These are phyloP conservation scores for Leucoraja ocellata DNA, from an alignment of 2,797 vertebrate species.

Conservation along the genomic window DNA sequence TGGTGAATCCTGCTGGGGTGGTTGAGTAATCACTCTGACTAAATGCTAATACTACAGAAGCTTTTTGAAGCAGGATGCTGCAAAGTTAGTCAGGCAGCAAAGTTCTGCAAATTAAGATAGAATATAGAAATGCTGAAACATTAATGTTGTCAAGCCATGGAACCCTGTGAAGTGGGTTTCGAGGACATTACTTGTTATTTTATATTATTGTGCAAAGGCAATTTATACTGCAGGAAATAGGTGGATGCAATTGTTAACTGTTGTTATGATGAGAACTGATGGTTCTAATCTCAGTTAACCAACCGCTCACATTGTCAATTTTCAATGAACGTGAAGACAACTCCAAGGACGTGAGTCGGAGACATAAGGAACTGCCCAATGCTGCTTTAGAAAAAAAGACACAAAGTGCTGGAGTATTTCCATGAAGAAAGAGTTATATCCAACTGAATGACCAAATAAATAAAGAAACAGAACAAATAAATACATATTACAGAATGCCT, in stretches of 20 bases:
- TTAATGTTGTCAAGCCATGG: neutral
- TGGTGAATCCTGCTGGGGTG: neutral
- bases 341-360: neutral
- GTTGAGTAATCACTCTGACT: slow-evolving; percentile 28
- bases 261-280: neutral
- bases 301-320: too few species aligned
- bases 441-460: too few species aligned
- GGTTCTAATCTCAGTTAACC: neutral
- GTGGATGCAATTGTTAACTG: neutral
- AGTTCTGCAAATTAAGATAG: neutral
- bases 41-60: neutral
- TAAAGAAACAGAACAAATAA: too few species aligned
- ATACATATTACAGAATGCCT: too few species aligned
- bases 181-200: neutral
- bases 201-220: neutral
- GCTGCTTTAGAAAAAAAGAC: too few species aligned
- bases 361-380: too few species aligned
- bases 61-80: slow-evolving; percentile 2
- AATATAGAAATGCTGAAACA: neutral
- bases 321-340: neutral
- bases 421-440: too few species aligned
- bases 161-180: too few species aligned
- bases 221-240: neutral
- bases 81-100: neutral
- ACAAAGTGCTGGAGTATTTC: too few species aligned